Percentiles rank a stretch among this genome's conserved stretches.
These are phyloP conservation scores for Poecilia wingei DNA, from an alignment of 2,797 vertebrate species.

Conservation along the genomic window DNA sequence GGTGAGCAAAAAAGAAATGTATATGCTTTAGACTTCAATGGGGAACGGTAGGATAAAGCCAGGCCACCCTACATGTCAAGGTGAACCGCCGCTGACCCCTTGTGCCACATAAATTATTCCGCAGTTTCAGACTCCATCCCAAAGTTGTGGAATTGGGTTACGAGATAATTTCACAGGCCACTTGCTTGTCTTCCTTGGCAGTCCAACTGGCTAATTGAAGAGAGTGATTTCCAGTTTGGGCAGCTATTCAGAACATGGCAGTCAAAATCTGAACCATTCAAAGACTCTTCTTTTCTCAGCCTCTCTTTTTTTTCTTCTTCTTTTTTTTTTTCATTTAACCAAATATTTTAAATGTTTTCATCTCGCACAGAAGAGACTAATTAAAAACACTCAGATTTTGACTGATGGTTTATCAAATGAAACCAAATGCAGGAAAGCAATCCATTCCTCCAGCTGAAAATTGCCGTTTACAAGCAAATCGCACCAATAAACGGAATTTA, in stretches of 20 bases:
- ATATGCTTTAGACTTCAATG: not conserved
- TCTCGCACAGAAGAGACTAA: constrained; percentile 22
- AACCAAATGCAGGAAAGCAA: constrained; percentile 27
- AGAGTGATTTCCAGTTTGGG: constrained; percentile 82
- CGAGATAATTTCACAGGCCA: constrained; percentile 88
- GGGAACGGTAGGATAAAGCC: constrained; percentile 5
- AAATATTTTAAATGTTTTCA: constrained; percentile 50
- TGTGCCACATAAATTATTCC: constrained; percentile 83
- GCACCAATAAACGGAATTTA: not conserved
- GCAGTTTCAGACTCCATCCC: constrained; percentile 84
- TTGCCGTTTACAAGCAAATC: not conserved
- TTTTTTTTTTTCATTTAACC: not conserved
- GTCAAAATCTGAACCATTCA: constrained; percentile 78
- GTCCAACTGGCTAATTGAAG: constrained; percentile 88
- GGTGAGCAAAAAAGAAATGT: not conserved
- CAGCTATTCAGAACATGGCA: constrained; percentile 81
- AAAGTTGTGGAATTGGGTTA: constrained; percentile 88
- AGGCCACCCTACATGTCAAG: constrained; percentile 74
- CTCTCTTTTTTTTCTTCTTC: constrained; percentile 9
- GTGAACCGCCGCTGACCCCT: constrained; percentile 81
- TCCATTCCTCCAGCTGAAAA: not conserved
- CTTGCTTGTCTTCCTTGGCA: constrained; percentile 88
- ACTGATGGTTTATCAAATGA: constrained; percentile 56
- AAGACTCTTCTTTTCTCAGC: constrained; percentile 57
- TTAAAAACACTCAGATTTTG: constrained; percentile 35